Base-by-base conservation (phyloP, 1,140 invertebrate species). In the Uloborus diversus region DNA sequence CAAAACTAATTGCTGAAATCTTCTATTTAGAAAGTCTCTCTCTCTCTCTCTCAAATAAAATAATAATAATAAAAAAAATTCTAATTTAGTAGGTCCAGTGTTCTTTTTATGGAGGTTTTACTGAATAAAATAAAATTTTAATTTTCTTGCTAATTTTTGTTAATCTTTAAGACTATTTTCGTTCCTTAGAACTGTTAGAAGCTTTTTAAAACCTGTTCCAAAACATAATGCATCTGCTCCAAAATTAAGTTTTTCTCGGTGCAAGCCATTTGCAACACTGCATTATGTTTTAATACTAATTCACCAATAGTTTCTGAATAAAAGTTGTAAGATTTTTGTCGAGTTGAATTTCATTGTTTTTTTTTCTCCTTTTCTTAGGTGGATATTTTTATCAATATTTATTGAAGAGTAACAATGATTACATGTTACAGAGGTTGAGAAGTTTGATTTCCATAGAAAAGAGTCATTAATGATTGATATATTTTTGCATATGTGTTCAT, bases 361-460 rank as follows among this genome's bases (percentile, higher is more conserved):
- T 17, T 42, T 25, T 59, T 23, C 14, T 28, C n/a, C 17, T 30
- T 47, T 59, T 47, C 27, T 37, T 23, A 73, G 69, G 56, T 73
- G 27, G 37, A 9, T 7, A 33, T 14, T 75, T 64, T 33, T 75
- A 75, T 64, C 57, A 75, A 64, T 64, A 62, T 27, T 20, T 75
- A 33, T n/a, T 75, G 17, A 27, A 32, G 7, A 14, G 62, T 20
- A 75, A 75, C 23, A 75, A 75, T 64, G 20, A 51, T 30, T 20
- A 75, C 14, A 17, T 64, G 42, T 20, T 49, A 17, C 57, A 32
- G 53, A 75, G 28, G 27, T 7, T 75, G 64, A 13, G 37, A 11
- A 75, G n/a, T 7, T 64, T 75, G 17, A 75, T 27, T 35, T 32
- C 59, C n/a, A 17, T 33, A 23, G 71, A 75, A 37, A 64, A 61